Conservation (phyloP, 2,797 vertebrate species). For the Oreonectes daqikongensis region DNA sequence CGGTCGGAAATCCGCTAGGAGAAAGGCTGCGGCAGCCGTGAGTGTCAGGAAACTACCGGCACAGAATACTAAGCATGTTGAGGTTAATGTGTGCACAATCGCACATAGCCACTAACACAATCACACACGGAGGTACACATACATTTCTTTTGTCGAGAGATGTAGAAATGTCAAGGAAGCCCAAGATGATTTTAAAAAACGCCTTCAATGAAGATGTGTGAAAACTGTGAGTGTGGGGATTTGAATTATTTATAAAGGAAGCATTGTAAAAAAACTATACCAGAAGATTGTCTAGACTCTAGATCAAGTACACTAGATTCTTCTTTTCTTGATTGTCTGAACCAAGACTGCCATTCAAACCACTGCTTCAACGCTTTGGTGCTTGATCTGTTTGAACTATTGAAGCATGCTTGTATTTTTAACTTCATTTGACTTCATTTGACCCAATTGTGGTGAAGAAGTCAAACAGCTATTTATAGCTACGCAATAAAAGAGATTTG, state of each 20-base stretch:
- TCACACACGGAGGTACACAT: conserved; percentile 1
- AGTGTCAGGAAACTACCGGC: conserved; percentile 73
- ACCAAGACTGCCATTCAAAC: not conserved
- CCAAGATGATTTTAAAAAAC: not conserved
- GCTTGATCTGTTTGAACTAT: conserved; percentile 22
- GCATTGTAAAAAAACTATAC: not conserved
- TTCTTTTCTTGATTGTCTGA: not conserved
- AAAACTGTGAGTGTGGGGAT: not conserved
- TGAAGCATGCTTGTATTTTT: conserved; percentile 61
- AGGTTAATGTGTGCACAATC: conserved; percentile 27
- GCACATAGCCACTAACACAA: conserved; percentile 10
- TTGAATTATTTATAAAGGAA: not conserved
- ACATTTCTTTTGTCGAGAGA: not conserved
- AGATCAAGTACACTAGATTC: not conserved
- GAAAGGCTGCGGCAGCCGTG: conserved; percentile 62
- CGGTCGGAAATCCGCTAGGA: conserved; percentile 52
- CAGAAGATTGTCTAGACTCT: not conserved
- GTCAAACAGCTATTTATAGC: conserved; percentile 69
- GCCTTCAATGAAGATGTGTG: not conserved
- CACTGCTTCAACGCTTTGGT: not conserved
- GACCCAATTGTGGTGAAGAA: conserved; percentile 70
- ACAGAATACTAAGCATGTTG: conserved; percentile 72
- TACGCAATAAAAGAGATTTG: conserved; percentile 45
- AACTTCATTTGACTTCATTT: conserved; percentile 66
- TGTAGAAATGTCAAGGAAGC: not conserved